Base-by-base conservation (phyloP, 1,140 invertebrate species). In the Drosophila triauraria region DNA sequence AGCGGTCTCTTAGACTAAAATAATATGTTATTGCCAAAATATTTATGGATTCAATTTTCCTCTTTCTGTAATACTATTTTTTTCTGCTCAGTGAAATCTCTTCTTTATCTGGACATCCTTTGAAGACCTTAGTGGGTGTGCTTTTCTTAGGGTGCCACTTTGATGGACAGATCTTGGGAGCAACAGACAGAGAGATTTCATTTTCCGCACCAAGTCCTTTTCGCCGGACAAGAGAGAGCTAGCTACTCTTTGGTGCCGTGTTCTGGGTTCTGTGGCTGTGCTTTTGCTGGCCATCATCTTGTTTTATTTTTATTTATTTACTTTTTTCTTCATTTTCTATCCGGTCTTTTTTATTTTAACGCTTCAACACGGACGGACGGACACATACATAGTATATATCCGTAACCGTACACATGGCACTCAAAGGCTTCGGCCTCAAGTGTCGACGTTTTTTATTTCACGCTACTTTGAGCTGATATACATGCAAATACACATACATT, bases 381-480 rank as follows among this genome's bases (percentile, higher is more conserved):
- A 38, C 27, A 35, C 42, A 35, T 23, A n/a, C 46, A 59, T 46
- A 38, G 32, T 54, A 38, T 50, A 75, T 51, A 48, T 30, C 8
- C 32, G 8, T 51, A 48, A 38, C 13, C 32, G 13, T 54, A 75
- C 32, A 57, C 27, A 44, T 46, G 59, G 58, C 56, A 53, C 63
- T 76, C 58, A 86, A 87, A 77, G 76, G 76, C 69, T 76, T 69
- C 71, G 69, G 42, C 51, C 67, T 83, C 80, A 78, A 76, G 60
- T 80, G 76, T 51, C 64, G 61, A 80, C 58, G 57, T 67, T 77
- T 83, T 80, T 88, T 60, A 88, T 80, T 80, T 78, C 58, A 77
- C 61, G 84, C 80, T 70, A 80, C 68, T 83, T 87, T 74, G 64
- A 70, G 58, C 67, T 72, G 85, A 83, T 80, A 87, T 78, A 70